Conservation (phyloP, 2,888 invertebrate species). For the Microctonus hyperodae region DNA sequence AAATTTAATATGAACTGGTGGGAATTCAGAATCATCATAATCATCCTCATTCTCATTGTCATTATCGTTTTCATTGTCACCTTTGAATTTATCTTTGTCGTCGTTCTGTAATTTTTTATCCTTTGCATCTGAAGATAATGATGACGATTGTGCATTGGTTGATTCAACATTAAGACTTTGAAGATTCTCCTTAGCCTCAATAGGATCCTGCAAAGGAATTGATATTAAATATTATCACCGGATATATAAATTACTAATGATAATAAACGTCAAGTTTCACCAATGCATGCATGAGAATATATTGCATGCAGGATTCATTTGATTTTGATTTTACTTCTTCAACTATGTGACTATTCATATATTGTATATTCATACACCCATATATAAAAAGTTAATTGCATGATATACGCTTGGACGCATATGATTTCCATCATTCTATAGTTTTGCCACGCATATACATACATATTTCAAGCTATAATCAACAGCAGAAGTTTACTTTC, state of each 20-base stretch:
- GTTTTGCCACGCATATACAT: neutral
- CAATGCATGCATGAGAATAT: neutral
- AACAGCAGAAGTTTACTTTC: conserved; percentile 51
- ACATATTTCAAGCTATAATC: conserved; percentile 39
- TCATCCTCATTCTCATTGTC: conserved; percentile 64
- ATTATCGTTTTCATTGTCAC: conserved; percentile 68
- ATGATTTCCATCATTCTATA: conserved; percentile 46
- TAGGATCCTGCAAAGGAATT: conserved; percentile 45
- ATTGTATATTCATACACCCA: neutral
- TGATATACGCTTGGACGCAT: conserved; percentile 35
- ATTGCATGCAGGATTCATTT: neutral
- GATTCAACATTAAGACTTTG: conserved; percentile 48
- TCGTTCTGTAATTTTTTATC: conserved; percentile 65
- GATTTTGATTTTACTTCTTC: conserved; percentile 3
- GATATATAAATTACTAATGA: neutral
- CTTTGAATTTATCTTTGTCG: conserved; percentile 62
- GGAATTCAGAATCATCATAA: conserved; percentile 61
- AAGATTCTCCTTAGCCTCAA: conserved; percentile 48
- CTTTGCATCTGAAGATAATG: conserved; percentile 46
- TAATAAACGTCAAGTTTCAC: conserved; percentile 19
- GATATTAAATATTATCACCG: conserved; percentile 6
- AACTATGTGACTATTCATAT: neutral
- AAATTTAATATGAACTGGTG: conserved; percentile 73
- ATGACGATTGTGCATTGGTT: conserved; percentile 45
- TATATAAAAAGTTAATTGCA: conserved; percentile 39